Percentiles rank a stretch among this genome's conserved stretches.
Evolutionary conservation across 2,113 vertebrate species (phyloP).

Genomic region (Ptyas mucosa): DNA sequence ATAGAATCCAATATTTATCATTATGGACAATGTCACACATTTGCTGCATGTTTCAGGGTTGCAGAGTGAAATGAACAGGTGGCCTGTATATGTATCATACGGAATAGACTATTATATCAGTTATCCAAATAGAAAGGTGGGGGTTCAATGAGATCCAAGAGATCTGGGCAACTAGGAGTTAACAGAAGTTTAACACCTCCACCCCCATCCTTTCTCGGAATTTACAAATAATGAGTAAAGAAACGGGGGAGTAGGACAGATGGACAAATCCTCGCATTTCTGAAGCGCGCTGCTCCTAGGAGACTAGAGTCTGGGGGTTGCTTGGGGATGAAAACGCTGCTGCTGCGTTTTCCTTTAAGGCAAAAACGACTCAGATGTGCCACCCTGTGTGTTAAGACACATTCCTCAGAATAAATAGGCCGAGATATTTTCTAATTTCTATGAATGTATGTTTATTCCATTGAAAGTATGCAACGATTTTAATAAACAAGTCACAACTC

Average conservation of each 20-base stretch:
- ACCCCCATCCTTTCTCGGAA: background rate
- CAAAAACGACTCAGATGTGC: background rate
- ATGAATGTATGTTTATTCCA: background rate
- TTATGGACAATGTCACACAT: background rate
- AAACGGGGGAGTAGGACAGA: background rate
- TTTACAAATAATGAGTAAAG: background rate
- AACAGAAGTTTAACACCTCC: background rate
- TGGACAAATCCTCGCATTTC: background rate
- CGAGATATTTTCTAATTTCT: background rate
- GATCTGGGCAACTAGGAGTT: background rate
- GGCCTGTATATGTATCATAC: too few relatives aligned
- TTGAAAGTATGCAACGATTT: background rate
- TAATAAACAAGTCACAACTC: background rate
- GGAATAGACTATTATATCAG: background rate
- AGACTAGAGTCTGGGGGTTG: background rate
- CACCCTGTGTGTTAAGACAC: background rate
- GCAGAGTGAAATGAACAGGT: background rate
- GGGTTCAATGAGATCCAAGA: background rate
- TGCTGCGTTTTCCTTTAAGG: background rate
- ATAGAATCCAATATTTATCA: background rate
- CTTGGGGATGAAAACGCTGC: background rate
- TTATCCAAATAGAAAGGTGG: background rate
- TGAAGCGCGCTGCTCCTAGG: background rate
- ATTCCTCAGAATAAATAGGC: background rate
- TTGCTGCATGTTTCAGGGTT: background rate